phyloP scores from a whole-genome alignment of 2,113 vertebrate genomes.

The Taxidea taxus region DNA sequence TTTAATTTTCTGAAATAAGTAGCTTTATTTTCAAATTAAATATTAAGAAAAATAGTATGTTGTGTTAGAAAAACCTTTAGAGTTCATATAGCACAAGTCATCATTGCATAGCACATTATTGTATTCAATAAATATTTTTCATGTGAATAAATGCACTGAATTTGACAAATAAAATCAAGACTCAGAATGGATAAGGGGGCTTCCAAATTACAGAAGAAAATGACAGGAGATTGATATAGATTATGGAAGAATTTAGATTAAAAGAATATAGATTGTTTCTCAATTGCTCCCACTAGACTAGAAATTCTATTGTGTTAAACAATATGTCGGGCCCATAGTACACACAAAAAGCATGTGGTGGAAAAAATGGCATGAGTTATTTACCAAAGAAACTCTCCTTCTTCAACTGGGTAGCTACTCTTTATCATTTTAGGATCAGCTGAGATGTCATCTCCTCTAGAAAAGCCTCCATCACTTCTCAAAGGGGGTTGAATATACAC shows the following conservation, averaged over 20 bases:
- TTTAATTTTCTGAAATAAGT: background rate
- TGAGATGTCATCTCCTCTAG: background rate
- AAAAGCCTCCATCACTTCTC: background rate
- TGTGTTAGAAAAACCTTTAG: background rate
- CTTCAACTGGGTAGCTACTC: background rate
- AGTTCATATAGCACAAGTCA: background rate
- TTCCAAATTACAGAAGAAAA: background rate
- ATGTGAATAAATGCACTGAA: background rate
- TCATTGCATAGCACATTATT: background rate
- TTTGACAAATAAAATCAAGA: background rate
- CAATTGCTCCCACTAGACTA: background rate
- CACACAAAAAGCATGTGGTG: background rate
- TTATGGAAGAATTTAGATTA: background rate
- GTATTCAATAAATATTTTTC: background rate
- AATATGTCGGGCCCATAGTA: too few relatives aligned
- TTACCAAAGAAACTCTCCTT: background rate
- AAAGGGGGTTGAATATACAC: background rate
- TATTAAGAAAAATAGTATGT: background rate
- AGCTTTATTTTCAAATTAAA: background rate
- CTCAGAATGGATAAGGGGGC: background rate
- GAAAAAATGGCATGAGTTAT: background rate
- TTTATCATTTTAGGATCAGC: background rate
- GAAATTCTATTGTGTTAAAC: background rate
- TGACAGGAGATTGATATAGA: background rate
- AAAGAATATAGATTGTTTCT: background rate